Conservation (phyloP, 2,113 vertebrate species). For the Sander lucioperca region DNA sequence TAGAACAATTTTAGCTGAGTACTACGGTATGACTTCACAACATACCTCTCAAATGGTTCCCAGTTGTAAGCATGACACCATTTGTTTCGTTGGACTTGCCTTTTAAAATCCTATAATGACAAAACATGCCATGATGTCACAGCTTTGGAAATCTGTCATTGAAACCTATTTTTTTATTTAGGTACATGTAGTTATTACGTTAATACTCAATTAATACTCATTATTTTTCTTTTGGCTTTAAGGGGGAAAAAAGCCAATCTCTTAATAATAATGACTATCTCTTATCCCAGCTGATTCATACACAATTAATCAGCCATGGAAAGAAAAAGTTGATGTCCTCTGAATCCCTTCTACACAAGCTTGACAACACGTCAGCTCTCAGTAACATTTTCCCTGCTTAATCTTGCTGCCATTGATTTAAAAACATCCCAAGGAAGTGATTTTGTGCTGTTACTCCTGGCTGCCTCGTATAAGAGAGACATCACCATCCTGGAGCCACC, state of each 20-base stretch:
- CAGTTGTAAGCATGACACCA: slow-evolving; percentile 70
- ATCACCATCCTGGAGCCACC: slow-evolving; percentile 77
- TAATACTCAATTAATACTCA: too few species aligned
- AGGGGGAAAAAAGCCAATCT: background rate
- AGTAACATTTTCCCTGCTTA: slow-evolving; percentile 40
- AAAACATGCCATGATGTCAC: slow-evolving; percentile 40
- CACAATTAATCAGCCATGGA: slow-evolving; percentile 25
- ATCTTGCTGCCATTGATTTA: slow-evolving; percentile 63
- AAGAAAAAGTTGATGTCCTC: slow-evolving; percentile 38
- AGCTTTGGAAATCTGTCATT: slow-evolving; percentile 23
- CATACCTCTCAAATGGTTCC: slow-evolving; percentile 78
- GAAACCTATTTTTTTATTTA: slow-evolving; percentile 1
- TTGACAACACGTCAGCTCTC: slow-evolving; percentile 29
- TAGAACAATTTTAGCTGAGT: slow-evolving; percentile 64
- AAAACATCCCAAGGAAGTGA: slow-evolving; percentile 75
- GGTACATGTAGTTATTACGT: slow-evolving; percentile 9
- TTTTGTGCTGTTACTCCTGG: slow-evolving; percentile 71
- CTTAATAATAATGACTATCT: slow-evolving; percentile 1
- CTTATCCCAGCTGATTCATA: slow-evolving; percentile 19
- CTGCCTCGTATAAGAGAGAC: slow-evolving; percentile 77
- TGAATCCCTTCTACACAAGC: slow-evolving; percentile 13
- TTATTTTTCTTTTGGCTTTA: slow-evolving; percentile 5
- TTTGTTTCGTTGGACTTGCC: slow-evolving; percentile 55
- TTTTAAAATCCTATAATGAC: slow-evolving; percentile 47
- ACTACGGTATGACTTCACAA: slow-evolving; percentile 78